phyloP scores from a whole-genome alignment of 2,888 invertebrate species.

The Rutpela maculata region DNA sequence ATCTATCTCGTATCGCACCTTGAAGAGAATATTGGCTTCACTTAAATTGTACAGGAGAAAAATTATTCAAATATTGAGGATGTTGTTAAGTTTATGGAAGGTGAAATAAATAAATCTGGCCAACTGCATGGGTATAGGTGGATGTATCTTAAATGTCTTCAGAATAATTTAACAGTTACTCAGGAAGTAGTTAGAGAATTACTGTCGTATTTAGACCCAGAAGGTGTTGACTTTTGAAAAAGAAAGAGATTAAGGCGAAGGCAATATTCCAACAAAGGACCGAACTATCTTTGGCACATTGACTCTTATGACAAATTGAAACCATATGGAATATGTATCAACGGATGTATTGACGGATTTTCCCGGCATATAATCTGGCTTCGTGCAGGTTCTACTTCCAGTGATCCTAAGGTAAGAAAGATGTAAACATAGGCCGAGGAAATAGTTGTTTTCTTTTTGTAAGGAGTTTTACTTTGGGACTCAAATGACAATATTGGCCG shows the following conservation, averaged over 20 bases:
- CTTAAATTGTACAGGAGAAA: slow-evolving; percentile 33
- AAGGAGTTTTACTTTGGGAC: no score
- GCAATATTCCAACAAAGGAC: slow-evolving; percentile 17
- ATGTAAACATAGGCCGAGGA: no score
- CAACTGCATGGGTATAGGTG: slow-evolving; percentile 23
- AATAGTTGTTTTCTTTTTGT: no score
- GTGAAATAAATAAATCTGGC: slow-evolving; percentile 20
- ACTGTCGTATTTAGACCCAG: slow-evolving; percentile 11
- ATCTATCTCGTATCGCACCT: slow-evolving; percentile 2
- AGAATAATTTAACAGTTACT: slow-evolving; percentile 4
- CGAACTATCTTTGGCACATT: slow-evolving; percentile 42
- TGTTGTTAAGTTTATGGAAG: slow-evolving; percentile 20
- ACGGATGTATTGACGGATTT: slow-evolving; percentile 41
- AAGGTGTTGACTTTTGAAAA: slow-evolving; percentile 19
- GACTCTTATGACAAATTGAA: slow-evolving; percentile 43
- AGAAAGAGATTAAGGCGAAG: slow-evolving; percentile 22
- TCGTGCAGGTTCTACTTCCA: not conserved
- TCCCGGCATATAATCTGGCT: slow-evolving; percentile 39
- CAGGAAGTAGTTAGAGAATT: slow-evolving; percentile 24
- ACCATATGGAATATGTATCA: slow-evolving; percentile 39
- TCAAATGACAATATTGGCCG: no score
- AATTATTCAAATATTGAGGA: slow-evolving; percentile 26
- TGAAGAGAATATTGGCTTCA: slow-evolving; percentile 27
- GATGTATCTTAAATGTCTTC: not conserved
- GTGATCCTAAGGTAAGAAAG: slow-evolving; percentile 28